Conservation (phyloP, 2,797 vertebrate species). For the Xenentodon cancila region DNA sequence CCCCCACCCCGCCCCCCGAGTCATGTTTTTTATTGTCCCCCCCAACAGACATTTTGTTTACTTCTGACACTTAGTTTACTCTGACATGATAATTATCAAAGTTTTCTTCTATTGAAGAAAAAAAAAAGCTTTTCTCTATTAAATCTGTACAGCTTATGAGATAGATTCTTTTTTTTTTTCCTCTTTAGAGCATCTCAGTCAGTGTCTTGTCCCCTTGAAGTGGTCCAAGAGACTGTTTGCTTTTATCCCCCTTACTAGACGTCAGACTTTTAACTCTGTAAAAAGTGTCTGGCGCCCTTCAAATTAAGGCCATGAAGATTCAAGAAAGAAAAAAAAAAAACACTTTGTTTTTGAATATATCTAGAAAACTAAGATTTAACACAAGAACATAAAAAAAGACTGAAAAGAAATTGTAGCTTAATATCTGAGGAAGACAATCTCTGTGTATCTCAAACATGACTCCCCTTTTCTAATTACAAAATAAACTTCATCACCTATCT, state of each 20-base stretch:
- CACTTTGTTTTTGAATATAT: constrained; percentile 86
- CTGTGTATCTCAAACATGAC: constrained; percentile 86
- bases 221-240: constrained; percentile 81
- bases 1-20: constrained; percentile 32
- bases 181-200: constrained; percentile 83
- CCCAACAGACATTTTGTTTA: constrained; percentile 90
- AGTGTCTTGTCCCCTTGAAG: constrained; percentile 83
- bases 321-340: constrained; percentile 83
- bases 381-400: constrained; percentile 83
- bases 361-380: constrained; percentile 87
- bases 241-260: constrained; percentile 75
- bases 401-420: constrained; percentile 90
- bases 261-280: constrained; percentile 89
- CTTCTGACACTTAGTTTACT: constrained; percentile 87
- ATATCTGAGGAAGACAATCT: constrained; percentile 94
- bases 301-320: constrained; percentile 99
- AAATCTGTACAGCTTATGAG: constrained; percentile 94
- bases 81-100: constrained; percentile 91
- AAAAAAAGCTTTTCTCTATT: constrained; percentile 88
- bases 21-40: constrained; percentile 73
- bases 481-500: constrained; percentile 86
- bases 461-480: constrained; percentile 83
- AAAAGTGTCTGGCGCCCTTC: constrained; percentile 92
- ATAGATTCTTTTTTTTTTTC: constrained; percentile 83
- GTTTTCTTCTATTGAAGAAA: constrained; percentile 97